phyloP scores from a whole-genome alignment of 2,888 invertebrate species.

The Tetheella fluctuosa region DNA sequence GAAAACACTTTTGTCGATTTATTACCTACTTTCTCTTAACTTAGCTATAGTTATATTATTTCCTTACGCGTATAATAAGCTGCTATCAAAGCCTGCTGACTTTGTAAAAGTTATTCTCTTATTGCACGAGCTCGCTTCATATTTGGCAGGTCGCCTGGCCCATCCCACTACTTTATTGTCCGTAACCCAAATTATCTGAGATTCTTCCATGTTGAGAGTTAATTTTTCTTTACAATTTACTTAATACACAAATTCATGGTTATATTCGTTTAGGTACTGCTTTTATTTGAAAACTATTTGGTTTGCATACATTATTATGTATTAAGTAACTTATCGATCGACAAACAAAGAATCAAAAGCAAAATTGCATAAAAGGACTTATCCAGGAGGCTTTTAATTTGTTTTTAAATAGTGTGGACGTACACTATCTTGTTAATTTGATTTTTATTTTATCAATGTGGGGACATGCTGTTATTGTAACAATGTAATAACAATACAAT shows the following conservation, averaged over 20 bases:
- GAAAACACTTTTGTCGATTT: background rate
- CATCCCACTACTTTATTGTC: conserved; percentile 8
- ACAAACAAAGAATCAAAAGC: too few species aligned
- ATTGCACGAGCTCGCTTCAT: conserved; percentile 2
- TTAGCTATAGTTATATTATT: conserved; percentile 2
- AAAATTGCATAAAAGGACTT: too few species aligned
- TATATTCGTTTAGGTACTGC: background rate
- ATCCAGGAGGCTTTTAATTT: too few species aligned
- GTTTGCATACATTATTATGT: too few species aligned
- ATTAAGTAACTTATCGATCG: too few species aligned
- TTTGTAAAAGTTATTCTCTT: background rate
- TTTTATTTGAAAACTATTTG: background rate
- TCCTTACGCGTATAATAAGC: conserved; percentile 3
- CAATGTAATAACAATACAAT: too few species aligned
- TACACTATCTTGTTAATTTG: too few species aligned
- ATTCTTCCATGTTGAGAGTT: background rate
- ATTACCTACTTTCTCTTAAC: background rate
- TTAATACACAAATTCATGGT: conserved; percentile 8
- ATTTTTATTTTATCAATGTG: too few species aligned
- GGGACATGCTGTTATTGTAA: too few species aligned
- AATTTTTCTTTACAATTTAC: conserved; percentile 4
- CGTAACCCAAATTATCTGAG: conserved; percentile 8
- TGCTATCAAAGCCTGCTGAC: conserved; percentile 2
- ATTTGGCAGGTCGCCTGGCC: conserved; percentile 11
- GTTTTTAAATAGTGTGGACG: too few species aligned